These are phyloP conservation scores for Oncorhynchus gorbuscha DNA, from an alignment of 2,113 vertebrate genomes.

Conservation along the genomic window DNA sequence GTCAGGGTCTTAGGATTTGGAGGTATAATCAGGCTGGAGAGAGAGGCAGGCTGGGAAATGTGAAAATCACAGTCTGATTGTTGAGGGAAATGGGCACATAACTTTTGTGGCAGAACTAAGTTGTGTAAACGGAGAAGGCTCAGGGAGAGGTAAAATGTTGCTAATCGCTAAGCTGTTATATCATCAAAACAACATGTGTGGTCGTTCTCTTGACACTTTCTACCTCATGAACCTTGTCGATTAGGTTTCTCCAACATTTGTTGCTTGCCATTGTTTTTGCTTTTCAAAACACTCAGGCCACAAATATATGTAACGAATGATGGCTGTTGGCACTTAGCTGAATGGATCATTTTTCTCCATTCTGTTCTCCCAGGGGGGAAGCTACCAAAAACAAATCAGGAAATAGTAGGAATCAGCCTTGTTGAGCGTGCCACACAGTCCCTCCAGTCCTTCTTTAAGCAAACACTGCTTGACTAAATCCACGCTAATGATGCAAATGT, in stretches of 20 bases:
- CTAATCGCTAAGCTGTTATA: not conserved
- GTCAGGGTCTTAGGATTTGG: slow-evolving; percentile 37
- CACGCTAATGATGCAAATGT: slow-evolving; percentile 71
- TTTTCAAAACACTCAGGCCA: not conserved
- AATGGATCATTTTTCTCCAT: slow-evolving; percentile 13
- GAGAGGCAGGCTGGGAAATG: slow-evolving; percentile 33
- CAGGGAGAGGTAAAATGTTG: slow-evolving; percentile 14
- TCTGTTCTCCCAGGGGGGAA: slow-evolving; percentile 4
- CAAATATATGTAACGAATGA: slow-evolving; percentile 13
- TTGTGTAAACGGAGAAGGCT: slow-evolving; percentile 35
- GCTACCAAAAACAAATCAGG: slow-evolving; percentile 31
- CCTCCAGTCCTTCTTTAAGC: slow-evolving; percentile 47
- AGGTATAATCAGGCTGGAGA: slow-evolving; percentile 37
- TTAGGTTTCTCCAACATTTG: not conserved
- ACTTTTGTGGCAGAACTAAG: slow-evolving; percentile 19
- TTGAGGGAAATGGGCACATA: slow-evolving; percentile 15
- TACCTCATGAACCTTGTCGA: not conserved
- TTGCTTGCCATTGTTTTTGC: not conserved
- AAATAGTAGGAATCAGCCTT: slow-evolving; percentile 17
- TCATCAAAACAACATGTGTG: slow-evolving; percentile 13
- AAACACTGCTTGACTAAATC: slow-evolving; percentile 68
- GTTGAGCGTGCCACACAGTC: slow-evolving; percentile 16
- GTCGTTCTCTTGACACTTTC: not conserved
- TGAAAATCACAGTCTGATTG: slow-evolving; percentile 25
- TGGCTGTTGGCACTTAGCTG: not conserved